Evolutionary conservation across 2,113 vertebrate species (phyloP).

Genomic region (Siniperca chuatsi): DNA sequence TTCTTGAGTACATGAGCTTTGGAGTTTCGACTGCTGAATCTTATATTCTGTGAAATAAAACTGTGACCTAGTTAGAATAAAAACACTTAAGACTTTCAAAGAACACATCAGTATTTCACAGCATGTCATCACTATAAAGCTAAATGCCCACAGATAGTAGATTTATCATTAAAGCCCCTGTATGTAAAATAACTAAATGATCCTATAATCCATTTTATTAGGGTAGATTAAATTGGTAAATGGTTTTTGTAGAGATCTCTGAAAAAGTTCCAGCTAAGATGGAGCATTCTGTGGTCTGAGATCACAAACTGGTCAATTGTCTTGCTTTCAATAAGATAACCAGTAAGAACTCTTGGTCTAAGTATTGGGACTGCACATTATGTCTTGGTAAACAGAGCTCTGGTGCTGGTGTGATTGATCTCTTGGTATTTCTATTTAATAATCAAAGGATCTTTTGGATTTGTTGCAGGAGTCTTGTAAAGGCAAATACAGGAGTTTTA

Average conservation of each 20-base stretch:
- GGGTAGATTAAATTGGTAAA: background rate
- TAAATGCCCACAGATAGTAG: background rate
- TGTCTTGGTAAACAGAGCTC: background rate
- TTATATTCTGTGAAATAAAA: background rate
- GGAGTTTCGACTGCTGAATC: background rate
- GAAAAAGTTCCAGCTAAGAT: background rate
- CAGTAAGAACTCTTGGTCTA: background rate
- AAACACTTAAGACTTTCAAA: background rate
- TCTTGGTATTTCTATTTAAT: background rate
- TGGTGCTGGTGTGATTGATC: background rate
- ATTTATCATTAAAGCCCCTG: background rate
- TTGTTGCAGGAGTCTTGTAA: background rate
- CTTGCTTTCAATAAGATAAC: background rate
- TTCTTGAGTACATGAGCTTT: background rate
- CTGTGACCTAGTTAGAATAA: slow-evolving; percentile 7
- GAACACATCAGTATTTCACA: slow-evolving; percentile 1
- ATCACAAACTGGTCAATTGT: background rate
- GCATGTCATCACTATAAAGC: background rate
- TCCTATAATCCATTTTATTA: background rate
- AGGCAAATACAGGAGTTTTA: background rate
- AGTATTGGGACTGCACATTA: background rate
- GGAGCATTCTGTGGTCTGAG: background rate
- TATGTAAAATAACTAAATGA: background rate
- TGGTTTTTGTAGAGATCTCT: background rate
- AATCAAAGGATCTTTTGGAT: background rate